These are phyloP conservation scores for Rhopilema esculentum DNA, from an alignment of 30 jellyfish, hydroid and myxozoan genomes.

Conservation along the genomic window DNA sequence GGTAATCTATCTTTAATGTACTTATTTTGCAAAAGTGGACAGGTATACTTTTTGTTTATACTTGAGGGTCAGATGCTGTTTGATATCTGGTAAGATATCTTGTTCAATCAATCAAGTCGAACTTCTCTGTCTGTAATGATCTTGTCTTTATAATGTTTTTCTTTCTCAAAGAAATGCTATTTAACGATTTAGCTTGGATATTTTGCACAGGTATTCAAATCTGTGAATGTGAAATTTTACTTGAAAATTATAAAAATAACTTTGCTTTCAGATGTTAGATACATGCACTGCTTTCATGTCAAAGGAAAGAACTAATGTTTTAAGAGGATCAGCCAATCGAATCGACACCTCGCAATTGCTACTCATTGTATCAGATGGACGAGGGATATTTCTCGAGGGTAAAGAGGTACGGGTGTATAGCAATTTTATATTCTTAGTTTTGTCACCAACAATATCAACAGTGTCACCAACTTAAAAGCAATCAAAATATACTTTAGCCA, in stretches of 20 bases:
- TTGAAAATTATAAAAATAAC: too few species aligned
- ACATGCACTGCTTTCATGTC: slow-evolving; percentile 70
- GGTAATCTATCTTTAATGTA: slow-evolving; percentile 16
- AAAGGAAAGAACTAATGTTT: slow-evolving; percentile 57
- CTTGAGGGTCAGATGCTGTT: background rate
- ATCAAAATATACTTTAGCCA: too few species aligned
- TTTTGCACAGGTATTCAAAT: too few species aligned
- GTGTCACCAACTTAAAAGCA: too few species aligned
- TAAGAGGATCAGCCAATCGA: slow-evolving; percentile 33
- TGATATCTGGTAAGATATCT: too few species aligned
- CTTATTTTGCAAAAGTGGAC: background rate
- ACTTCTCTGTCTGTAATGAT: too few species aligned
- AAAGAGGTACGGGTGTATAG: slow-evolving; percentile 58
- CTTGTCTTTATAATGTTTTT: too few species aligned
- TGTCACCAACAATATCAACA: too few species aligned
- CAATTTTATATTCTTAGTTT: background rate
- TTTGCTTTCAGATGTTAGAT: slow-evolving; percentile 65
- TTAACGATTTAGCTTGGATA: too few species aligned
- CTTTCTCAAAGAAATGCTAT: too few species aligned
- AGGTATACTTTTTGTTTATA: background rate
- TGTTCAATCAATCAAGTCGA: too few species aligned
- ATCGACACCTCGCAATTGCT: slow-evolving; percentile 76
- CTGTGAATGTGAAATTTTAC: too few species aligned
- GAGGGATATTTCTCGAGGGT: slow-evolving; percentile 98
- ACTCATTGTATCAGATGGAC: slow-evolving; percentile 93